phyloP scores from a whole-genome alignment of 2,888 invertebrate species.

The Caenorhabditis afra region DNA sequence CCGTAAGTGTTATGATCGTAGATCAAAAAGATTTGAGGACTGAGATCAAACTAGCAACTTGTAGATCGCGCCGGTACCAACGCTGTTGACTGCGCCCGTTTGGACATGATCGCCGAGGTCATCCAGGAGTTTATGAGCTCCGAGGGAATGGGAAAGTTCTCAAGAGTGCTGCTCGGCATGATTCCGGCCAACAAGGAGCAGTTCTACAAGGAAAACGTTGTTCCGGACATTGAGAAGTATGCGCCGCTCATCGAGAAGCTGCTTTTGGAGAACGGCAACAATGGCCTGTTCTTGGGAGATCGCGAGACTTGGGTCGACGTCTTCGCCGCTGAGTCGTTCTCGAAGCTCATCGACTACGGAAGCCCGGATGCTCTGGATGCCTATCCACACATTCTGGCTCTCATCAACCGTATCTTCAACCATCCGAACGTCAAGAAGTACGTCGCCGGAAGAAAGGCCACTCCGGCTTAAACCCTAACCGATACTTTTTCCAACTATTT shows the following conservation, averaged over 20 bases:
- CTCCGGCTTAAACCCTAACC: slow-evolving; percentile 27
- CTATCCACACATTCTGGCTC: slow-evolving; percentile 72
- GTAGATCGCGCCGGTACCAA: slow-evolving; percentile 66
- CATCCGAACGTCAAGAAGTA: slow-evolving; percentile 72
- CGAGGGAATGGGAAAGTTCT: slow-evolving; percentile 62
- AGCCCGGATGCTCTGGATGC: slow-evolving; percentile 72
- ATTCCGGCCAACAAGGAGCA: slow-evolving; percentile 57
- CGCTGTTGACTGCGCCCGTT: slow-evolving; percentile 68
- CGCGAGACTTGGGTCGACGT: slow-evolving; percentile 78
- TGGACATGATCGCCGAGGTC: slow-evolving; percentile 75
- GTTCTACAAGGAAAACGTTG: slow-evolving; percentile 71
- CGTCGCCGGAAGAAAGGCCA: slow-evolving; percentile 62
- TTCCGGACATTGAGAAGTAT: slow-evolving; percentile 70
- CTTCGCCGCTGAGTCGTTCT: slow-evolving; percentile 75
- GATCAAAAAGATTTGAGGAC: neutral
- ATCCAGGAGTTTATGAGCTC: slow-evolving; percentile 65
- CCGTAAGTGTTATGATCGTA: slow-evolving; percentile 58
- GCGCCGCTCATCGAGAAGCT: slow-evolving; percentile 75
- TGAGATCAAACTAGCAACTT: neutral
- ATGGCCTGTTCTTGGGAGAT: slow-evolving; percentile 72
- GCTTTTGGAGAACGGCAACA: slow-evolving; percentile 74
- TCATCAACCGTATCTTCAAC: slow-evolving; percentile 74
- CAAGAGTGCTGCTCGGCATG: slow-evolving; percentile 62
- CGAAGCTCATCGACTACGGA: slow-evolving; percentile 72
- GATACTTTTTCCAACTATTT: neutral